Base-by-base conservation (phyloP, 2,888 invertebrate genomes). In the Eristalinus aeneus region DNA sequence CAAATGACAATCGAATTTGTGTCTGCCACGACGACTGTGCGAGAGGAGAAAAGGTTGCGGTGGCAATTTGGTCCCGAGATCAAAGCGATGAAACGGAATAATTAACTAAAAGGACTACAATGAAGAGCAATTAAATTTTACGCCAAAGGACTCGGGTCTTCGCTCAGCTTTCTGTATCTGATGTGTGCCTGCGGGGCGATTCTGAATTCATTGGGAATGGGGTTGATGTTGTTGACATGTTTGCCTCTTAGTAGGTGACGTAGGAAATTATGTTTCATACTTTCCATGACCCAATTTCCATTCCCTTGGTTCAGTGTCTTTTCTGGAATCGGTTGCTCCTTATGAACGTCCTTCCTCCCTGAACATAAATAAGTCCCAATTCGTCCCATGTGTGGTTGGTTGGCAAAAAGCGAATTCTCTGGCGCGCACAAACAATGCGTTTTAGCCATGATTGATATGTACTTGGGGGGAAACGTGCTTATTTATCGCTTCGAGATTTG, bases 1-100 rank as follows among this genome's bases (percentile, higher is more conserved):
- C 58, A 58, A 27, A 46, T 39, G 65, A 10, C 39, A 58, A 67
- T 75, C 22, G 67, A 75, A 60, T 39, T 60, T 53, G 20, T 31
- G 60, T 46, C 46, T 11, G n/a, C 39, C 12, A 39, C 8, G 39
- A 39, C 1, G 39, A 2, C 27, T 16, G 8, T 46, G 58, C 4
- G 32, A 16, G 20, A 0, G 34, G 61, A n/a, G 16, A 23, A 3
- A 3, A 34, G 34, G n/a, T 64, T 54, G 23, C 56, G 22, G 46
- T 61, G 34, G 11, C 54, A 63, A 16, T 27, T 20, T 1, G 11
- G 20, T 6, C 53, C 23, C 6, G 36, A 56, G 36, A 69, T 32
- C 36, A 32, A 27, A 39, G 36, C 39, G 58, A 58, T 58, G 16
- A 58, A 69, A 58, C 10, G 39, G 58, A 69, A 27, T 58, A 36